Conservation (phyloP, 1,140 invertebrate species). For the Octopus bimaculoides region DNA sequence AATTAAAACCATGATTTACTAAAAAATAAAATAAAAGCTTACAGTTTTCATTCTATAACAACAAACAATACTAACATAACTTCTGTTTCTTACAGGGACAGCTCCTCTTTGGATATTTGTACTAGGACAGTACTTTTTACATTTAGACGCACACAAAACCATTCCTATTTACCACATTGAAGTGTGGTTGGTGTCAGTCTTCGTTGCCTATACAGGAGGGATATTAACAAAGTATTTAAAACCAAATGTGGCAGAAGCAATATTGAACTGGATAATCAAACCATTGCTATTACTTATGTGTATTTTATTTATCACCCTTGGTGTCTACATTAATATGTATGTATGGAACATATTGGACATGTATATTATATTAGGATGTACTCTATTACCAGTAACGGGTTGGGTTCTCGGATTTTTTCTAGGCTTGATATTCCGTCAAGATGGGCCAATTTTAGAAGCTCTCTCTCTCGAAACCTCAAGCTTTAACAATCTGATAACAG, state of each 20-base stretch:
- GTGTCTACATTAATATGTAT: constrained; percentile 56
- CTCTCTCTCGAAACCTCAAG: constrained; percentile 49
- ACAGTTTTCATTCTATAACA: too few relatives aligned
- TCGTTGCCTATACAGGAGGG: constrained; percentile 47
- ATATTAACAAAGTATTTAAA: constrained; percentile 43
- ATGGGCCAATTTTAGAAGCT: constrained; percentile 39
- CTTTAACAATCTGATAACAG: constrained; percentile 46
- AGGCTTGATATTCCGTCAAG: constrained; percentile 42
- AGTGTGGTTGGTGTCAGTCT: constrained; percentile 48
- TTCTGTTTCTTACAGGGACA: constrained; percentile 36
- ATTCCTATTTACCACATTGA: constrained; percentile 51
- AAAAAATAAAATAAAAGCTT: too few relatives aligned
- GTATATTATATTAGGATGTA: constrained; percentile 37
- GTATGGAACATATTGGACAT: constrained; percentile 46
- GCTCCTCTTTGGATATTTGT: constrained; percentile 52
- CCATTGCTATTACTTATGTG: constrained; percentile 49
- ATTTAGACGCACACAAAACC: constrained; percentile 24
- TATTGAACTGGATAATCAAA: constrained; percentile 51
- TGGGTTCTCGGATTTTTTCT: constrained; percentile 38
- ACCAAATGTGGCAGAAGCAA: constrained; percentile 41
- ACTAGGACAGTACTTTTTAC: constrained; percentile 48
- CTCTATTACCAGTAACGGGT: constrained; percentile 45
- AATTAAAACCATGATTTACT: too few relatives aligned
- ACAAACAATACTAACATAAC: too few relatives aligned
- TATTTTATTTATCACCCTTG: constrained; percentile 53